Evolutionary conservation across 2,797 vertebrate species (phyloP).

Genomic region (Sebastes miniatus): DNA sequence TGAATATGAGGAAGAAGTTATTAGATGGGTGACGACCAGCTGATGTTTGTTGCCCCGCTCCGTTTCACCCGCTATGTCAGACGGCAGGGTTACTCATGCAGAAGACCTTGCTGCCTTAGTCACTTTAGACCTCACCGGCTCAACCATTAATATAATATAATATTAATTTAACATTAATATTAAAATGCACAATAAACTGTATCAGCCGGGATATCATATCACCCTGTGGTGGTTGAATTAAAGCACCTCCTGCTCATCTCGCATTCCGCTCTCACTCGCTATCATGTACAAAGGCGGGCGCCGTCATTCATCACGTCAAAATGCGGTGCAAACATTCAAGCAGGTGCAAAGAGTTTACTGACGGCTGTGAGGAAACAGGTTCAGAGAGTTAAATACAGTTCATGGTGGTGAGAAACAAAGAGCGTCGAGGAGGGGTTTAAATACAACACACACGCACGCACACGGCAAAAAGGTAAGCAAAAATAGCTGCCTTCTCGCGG

Average conservation of each 20-base stretch:
- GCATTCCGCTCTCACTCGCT: background rate
- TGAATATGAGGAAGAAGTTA: constrained; percentile 29
- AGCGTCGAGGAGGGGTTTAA: background rate
- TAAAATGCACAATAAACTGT: constrained; percentile 34
- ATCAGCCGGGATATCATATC: constrained; percentile 1
- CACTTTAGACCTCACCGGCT: constrained; percentile 32
- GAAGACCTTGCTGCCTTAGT: constrained; percentile 29
- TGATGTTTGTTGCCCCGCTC: constrained; percentile 25
- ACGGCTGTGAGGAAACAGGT: background rate
- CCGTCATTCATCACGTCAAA: constrained; percentile 8
- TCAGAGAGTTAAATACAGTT: constrained; percentile 33
- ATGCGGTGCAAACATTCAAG: constrained; percentile 21
- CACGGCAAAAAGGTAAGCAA: constrained; percentile 7
- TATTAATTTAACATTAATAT: constrained; percentile 59
- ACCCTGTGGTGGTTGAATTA: background rate
- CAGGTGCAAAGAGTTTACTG: constrained; percentile 3
- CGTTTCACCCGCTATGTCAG: constrained; percentile 38
- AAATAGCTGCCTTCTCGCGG: constrained; percentile 39
- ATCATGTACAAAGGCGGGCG: background rate
- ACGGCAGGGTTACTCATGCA: constrained; percentile 43
- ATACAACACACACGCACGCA: background rate
- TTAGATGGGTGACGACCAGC: constrained; percentile 18
- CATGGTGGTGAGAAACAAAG: constrained; percentile 24
- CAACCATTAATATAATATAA: constrained; percentile 39
- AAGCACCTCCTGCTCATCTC: constrained; percentile 5